A percentile compares a stretch with the other conserved stretches of the same genome.
Conservation (phyloP, 2,888 invertebrate species). For the Tetramorium bicarinatum region DNA sequence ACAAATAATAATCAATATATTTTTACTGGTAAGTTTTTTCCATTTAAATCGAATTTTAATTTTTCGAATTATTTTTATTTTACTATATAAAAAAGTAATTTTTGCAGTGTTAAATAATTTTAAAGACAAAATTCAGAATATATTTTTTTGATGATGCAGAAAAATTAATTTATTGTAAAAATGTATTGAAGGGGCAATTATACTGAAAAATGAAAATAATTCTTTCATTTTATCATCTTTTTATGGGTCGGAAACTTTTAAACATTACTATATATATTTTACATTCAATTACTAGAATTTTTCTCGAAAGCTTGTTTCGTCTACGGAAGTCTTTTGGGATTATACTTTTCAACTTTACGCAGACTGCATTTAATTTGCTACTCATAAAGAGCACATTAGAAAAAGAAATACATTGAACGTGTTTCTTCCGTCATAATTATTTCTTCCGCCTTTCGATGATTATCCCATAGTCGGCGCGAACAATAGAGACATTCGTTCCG, state of each 20-base stretch:
- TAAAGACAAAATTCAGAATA: too few relatives aligned
- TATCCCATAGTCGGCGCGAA: slow-evolving; percentile 24
- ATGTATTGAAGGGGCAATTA: not conserved
- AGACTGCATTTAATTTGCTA: slow-evolving; percentile 7
- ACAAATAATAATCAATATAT: not conserved
- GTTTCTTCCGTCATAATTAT: not conserved
- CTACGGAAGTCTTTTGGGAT: not conserved
- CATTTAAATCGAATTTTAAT: not conserved
- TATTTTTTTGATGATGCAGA: not conserved
- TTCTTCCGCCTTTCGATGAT: not conserved
- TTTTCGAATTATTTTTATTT: not conserved
- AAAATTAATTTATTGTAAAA: not conserved
- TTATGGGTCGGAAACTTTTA: not conserved
- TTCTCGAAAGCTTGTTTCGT: not conserved
- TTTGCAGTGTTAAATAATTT: not conserved
- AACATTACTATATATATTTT: not conserved
- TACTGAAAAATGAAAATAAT: not conserved
- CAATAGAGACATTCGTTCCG: slow-evolving; percentile 66
- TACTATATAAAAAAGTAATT: not conserved
- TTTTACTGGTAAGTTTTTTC: not conserved
- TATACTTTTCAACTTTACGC: slow-evolving; percentile 12
- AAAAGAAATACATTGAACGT: slow-evolving; percentile 28
- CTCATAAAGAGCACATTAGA: slow-evolving; percentile 1
- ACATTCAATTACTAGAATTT: not conserved
- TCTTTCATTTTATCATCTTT: not conserved